Evolutionary conservation across 2,797 vertebrate genomes (phyloP).

Genomic region (Champsocephalus esox): DNA sequence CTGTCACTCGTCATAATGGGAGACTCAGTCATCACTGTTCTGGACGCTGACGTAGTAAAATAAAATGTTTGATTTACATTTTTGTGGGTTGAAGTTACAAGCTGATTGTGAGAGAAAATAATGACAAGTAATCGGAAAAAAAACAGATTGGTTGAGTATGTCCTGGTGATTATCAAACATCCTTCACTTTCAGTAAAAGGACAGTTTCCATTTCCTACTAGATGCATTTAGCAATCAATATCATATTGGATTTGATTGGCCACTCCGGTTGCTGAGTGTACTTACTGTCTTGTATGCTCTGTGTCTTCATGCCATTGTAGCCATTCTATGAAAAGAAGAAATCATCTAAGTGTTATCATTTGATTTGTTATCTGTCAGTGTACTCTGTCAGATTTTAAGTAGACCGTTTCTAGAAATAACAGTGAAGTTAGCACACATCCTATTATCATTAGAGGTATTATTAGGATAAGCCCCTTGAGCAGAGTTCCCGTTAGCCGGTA

Average conservation of each 20-base stretch:
- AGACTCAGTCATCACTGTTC: conserved; percentile 87
- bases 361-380: not conserved
- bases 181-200: conserved; percentile 8
- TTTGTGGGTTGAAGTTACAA: not conserved
- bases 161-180: conserved; percentile 6
- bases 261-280: conserved; percentile 40
- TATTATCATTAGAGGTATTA: not conserved
- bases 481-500: no score
- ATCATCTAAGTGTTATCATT: not conserved
- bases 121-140: not conserved
- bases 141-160: not conserved
- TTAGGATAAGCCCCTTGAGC: no score
- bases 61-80: not conserved
- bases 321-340: conserved; percentile 88
- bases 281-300: conserved; percentile 91
- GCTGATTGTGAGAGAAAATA: not conserved
- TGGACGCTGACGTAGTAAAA: conserved; percentile 78
- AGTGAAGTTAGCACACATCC: not conserved
- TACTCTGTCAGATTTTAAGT: not conserved
- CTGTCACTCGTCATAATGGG: conserved; percentile 85
- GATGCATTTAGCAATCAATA: conserved; percentile 38
- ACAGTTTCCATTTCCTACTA: conserved; percentile 13
- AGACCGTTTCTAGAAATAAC: not conserved
- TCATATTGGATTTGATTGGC: conserved; percentile 17
- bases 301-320: conserved; percentile 86